Evolutionary conservation across 2,888 invertebrate species (phyloP).

Genomic region (Adelognathus sp.): DNA sequence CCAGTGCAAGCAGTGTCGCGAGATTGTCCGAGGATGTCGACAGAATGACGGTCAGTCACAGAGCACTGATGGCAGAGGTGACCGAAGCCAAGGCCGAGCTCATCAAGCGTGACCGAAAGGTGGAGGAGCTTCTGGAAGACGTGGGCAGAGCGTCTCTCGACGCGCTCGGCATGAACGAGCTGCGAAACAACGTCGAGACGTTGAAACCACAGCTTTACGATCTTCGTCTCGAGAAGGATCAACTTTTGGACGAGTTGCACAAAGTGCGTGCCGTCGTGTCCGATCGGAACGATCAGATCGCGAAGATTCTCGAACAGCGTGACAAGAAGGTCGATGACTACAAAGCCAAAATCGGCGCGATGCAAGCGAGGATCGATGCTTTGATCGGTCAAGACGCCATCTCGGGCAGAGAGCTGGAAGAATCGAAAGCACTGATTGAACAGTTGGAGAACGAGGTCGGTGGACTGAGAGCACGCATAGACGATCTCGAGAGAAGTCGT

Average conservation of each 20-base stretch:
- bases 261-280: conserved; percentile 59
- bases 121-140: conserved; percentile 62
- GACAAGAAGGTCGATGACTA: conserved; percentile 54
- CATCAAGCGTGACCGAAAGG: conserved; percentile 67
- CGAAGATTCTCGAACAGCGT: conserved; percentile 63
- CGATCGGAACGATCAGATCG: conserved; percentile 68
- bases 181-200: conserved; percentile 64
- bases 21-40: conserved; percentile 64
- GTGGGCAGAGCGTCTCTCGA: conserved; percentile 64
- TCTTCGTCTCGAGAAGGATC: conserved; percentile 59
- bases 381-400: conserved; percentile 57
- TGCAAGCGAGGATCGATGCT: conserved; percentile 64
- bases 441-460: conserved; percentile 58
- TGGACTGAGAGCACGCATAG: conserved; percentile 48
- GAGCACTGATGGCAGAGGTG: conserved; percentile 62
- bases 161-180: conserved; percentile 54
- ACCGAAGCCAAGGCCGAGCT: conserved; percentile 66
- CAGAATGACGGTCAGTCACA: conserved; percentile 61
- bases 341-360: conserved; percentile 47
- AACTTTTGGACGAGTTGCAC: conserved; percentile 66
- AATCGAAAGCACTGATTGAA: conserved; percentile 46
- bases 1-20: conserved; percentile 35
- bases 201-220: conserved; percentile 65
- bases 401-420: conserved; percentile 57
- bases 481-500: conserved; percentile 36